phyloP scores from a whole-genome alignment of 2,797 vertebrate genomes.

The Chelon labrosus region DNA sequence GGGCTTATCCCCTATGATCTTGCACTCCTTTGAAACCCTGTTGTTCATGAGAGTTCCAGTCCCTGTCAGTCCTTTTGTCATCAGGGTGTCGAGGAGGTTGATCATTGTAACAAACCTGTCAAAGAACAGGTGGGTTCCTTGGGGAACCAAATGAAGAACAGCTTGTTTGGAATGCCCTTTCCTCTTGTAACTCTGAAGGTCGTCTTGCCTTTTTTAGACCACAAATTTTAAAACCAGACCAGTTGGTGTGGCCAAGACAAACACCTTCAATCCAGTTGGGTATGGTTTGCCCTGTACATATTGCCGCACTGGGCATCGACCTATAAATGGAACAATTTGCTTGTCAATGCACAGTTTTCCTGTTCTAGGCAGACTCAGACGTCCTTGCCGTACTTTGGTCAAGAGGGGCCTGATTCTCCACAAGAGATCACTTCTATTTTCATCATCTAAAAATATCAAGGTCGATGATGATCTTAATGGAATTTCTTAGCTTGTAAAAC shows the following conservation, averaged over 20 bases:
- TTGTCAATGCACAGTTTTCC: too few species aligned
- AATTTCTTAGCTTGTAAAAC: background rate
- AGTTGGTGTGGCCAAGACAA: slow-evolving; percentile 18
- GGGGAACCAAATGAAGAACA: slow-evolving; percentile 41
- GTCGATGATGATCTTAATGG: background rate
- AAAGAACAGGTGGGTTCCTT: slow-evolving; percentile 35
- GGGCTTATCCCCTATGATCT: slow-evolving; percentile 19
- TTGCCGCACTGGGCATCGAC: too few species aligned
- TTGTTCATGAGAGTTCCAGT: slow-evolving; percentile 28
- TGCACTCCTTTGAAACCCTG: slow-evolving; percentile 21
- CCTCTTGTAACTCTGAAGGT: slow-evolving; percentile 17
- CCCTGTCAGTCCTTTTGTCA: slow-evolving; percentile 28
- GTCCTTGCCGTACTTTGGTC: slow-evolving; percentile 26
- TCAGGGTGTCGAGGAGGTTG: slow-evolving; percentile 28
- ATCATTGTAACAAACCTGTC: slow-evolving; percentile 39
- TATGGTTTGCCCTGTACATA: background rate
- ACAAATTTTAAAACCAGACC: slow-evolving; percentile 53
- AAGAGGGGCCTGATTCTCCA: slow-evolving; percentile 42
- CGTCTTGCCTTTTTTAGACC: slow-evolving; percentile 35
- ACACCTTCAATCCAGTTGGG: slow-evolving; percentile 46
- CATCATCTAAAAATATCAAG: slow-evolving; percentile 9
- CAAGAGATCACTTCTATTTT: slow-evolving; percentile 3
- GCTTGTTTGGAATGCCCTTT: slow-evolving; percentile 13
- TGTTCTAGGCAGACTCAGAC: slow-evolving; percentile 29
- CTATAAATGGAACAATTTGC: too few species aligned